Evolutionary conservation across 2,113 vertebrate species (phyloP).

Genomic region (Upupa epops): DNA sequence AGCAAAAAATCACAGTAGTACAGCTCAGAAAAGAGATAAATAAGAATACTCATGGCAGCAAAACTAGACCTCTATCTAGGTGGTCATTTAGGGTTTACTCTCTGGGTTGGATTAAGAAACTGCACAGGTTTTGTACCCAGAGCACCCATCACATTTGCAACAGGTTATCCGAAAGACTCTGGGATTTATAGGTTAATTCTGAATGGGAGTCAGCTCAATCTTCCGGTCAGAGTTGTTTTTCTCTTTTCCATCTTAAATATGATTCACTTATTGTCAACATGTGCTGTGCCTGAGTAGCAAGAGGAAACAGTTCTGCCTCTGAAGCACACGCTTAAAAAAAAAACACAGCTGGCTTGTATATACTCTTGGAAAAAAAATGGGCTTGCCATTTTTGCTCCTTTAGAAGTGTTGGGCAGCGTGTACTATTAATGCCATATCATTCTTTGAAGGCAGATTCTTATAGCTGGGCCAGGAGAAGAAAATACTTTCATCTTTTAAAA

Average conservation of each 20-base stretch:
- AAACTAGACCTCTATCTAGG: background rate
- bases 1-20: background rate
- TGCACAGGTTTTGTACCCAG: background rate
- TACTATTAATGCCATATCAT: constrained; percentile 58
- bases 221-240: constrained; percentile 45
- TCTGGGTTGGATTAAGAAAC: background rate
- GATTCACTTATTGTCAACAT: constrained; percentile 64
- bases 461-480: constrained; percentile 60
- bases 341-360: constrained; percentile 55
- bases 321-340: constrained; percentile 37
- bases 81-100: background rate
- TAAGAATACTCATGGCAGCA: rapidly evolving
- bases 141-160: background rate
- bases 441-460: constrained; percentile 54
- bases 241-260: constrained; percentile 43
- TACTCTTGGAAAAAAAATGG: constrained; percentile 19
- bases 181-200: constrained; percentile 27
- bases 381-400: constrained; percentile 24
- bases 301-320: constrained; percentile 50
- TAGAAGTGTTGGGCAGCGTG: constrained; percentile 64
- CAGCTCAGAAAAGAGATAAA: background rate
- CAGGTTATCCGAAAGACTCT: background rate
- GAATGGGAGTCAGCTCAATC: background rate
- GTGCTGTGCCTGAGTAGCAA: constrained; percentile 48
- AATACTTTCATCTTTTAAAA: constrained; percentile 59